A percentile compares a stretch with the other conserved stretches of the same genome.
These are phyloP conservation scores for Lepus townsendii DNA, from an alignment of 2,797 vertebrate species.

Conservation along the genomic window DNA sequence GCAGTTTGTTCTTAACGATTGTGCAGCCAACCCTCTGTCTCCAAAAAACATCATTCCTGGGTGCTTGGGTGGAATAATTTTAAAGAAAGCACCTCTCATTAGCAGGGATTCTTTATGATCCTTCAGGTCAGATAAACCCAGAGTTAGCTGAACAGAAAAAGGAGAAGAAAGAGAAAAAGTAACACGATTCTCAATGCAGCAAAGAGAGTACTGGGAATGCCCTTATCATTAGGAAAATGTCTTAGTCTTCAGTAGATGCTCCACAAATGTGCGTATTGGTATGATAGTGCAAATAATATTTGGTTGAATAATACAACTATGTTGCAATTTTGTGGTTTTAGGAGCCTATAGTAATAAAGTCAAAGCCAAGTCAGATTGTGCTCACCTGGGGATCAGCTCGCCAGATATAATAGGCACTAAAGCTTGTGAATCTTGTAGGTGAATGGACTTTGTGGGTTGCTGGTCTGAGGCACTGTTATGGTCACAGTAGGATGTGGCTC, in stretches of 20 bases:
- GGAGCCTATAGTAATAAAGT: background rate
- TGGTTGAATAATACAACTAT: background rate
- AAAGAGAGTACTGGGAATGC: background rate
- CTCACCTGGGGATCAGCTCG: background rate
- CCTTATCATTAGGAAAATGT: background rate
- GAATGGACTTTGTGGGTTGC: background rate
- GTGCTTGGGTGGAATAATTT: background rate
- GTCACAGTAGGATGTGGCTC: no score
- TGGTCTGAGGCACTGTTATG: background rate
- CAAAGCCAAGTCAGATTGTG: background rate
- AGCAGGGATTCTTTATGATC: background rate
- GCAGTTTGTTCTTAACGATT: background rate
- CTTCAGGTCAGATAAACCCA: background rate
- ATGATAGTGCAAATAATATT: background rate
- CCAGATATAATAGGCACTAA: fast-evolving
- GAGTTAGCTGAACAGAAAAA: background rate
- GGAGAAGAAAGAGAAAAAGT: background rate
- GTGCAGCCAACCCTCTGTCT: background rate
- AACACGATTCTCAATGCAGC: background rate
- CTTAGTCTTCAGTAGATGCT: background rate
- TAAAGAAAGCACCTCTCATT: background rate
- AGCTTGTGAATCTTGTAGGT: background rate
- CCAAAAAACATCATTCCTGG: background rate
- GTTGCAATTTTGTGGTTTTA: background rate
- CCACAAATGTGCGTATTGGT: background rate